Conservation (phyloP, 30 jellyfish, hydroid and myxozoan genomes). For the Aurelia aurita region DNA sequence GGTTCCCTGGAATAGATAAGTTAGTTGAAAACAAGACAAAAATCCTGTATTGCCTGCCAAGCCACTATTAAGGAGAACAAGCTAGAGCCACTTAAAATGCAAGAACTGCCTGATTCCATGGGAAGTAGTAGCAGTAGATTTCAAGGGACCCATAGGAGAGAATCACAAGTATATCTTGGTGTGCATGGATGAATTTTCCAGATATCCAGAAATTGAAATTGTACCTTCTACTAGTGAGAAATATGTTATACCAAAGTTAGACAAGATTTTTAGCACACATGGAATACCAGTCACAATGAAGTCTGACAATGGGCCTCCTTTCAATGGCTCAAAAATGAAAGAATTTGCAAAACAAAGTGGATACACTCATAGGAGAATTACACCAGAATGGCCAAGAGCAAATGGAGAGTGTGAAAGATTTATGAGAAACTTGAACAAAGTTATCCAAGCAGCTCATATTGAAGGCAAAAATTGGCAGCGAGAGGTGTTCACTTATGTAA, state of each 20-base stretch:
- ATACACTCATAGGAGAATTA: conserved; percentile 5
- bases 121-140: not conserved
- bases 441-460: conserved; percentile 15
- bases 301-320: conserved; percentile 33
- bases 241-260: conserved; percentile 30
- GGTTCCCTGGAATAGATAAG: conserved; percentile 13
- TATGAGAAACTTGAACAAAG: conserved; percentile 25
- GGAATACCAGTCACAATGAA: conserved; percentile 23
- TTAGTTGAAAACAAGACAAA: conserved; percentile 10
- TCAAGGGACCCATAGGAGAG: not conserved
- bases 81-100: not conserved
- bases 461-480: conserved; percentile 24
- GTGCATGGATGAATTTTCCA: conserved; percentile 28
- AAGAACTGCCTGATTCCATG: not conserved
- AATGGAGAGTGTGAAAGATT: conserved; percentile 24
- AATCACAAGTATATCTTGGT: not conserved
- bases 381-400: conserved; percentile 29
- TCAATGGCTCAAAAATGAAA: conserved; percentile 15
- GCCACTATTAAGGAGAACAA: not conserved
- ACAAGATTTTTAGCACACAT: conserved; percentile 28
- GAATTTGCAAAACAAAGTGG: conserved; percentile 13
- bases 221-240: conserved; percentile 17
- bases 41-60: conserved; percentile 26
- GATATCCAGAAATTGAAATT: conserved; percentile 12
- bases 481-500: not conserved